These are phyloP conservation scores for Tachina grossa DNA, from an alignment of 2,888 invertebrate genomes.

Conservation along the genomic window DNA sequence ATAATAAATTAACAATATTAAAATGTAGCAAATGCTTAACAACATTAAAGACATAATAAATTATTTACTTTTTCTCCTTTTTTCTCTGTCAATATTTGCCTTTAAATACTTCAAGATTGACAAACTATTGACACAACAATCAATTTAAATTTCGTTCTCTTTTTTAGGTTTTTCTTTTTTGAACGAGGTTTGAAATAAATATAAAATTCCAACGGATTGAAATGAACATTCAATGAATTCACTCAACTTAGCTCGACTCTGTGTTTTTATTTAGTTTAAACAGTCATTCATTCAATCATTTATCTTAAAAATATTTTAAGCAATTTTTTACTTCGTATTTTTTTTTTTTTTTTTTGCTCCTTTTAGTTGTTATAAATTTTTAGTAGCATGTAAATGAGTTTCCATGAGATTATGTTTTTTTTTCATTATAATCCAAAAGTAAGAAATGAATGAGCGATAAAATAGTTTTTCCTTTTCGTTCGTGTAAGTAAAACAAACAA, in stretches of 20 bases:
- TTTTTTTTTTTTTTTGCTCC: constrained; percentile 15
- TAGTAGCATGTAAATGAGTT: constrained; percentile 68
- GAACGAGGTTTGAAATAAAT: constrained; percentile 28
- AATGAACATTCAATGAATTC: constrained; percentile 47
- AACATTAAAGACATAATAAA: constrained; percentile 46
- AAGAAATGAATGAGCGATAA: constrained; percentile 16
- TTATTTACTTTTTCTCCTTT: neutral
- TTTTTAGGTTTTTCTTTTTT: neutral
- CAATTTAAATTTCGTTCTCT: constrained; percentile 61
- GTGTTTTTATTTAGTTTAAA: constrained; percentile 31
- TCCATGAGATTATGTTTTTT: constrained; percentile 27
- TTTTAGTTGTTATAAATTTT: constrained; percentile 52
- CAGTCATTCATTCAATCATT: constrained; percentile 64
- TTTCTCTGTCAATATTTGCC: constrained; percentile 16
- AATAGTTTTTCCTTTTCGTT: constrained; percentile 1
- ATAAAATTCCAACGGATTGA: constrained; percentile 49
- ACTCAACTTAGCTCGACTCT: constrained; percentile 21
- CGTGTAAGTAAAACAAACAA: constrained; percentile 52
- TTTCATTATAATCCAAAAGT: constrained; percentile 32
- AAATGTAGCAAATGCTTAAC: neutral
- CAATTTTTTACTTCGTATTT: constrained; percentile 11
- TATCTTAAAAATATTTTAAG: constrained; percentile 64
- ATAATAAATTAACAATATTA: constrained; percentile 15
- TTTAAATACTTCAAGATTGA: constrained; percentile 56
- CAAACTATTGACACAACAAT: constrained; percentile 71